Base-by-base conservation (phyloP, 2,113 vertebrate species). In the Myotis brandtii region DNA sequence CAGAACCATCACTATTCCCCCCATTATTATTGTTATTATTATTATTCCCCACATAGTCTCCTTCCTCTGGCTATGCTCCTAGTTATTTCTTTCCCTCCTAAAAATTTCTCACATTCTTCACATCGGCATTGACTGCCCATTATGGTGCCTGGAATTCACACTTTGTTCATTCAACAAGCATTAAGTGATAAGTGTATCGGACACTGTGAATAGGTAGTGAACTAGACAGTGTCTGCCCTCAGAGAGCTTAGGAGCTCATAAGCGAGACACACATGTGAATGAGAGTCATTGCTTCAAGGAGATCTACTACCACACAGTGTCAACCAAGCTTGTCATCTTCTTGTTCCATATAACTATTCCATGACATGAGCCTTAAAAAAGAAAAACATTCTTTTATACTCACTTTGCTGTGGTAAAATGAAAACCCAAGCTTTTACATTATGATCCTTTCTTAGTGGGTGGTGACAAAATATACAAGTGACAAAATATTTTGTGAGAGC, bases 381-480 rank as follows among this genome's bases (percentile, higher is more conserved):
- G 27, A 25, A 37, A 87, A 46, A 54, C 40, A 9, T 13, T 69
- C 6, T 54, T 94, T 70, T 5, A 50, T 50, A n/a, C 14, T 48
- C 13, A 50, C 12, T 27, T 91, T 46, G 3, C 43, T 18, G 25
- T 67, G 6, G 8, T 46, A 56, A 79, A 91, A 94, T 80, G 9
- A 93, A 97, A 96, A 66, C 9, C 2, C 25, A 75, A 23, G 18
- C 8, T 86, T 81, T 87, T 81, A 7, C 32, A 14, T 54, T 18
- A 25, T 54, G 7, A 86, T 18, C 75, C 18, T 84, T 95, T 75
- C 40, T 77, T 80, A 72, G 27, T 46, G 9, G 5, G 0, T 18
- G 6, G 16, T 37, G 34, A 85, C 92, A 96, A 96, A 96, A 72
- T 84, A 89, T 32, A 17, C 16, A 73, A 23, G 27, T 75, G 43